Evolutionary conservation across 2,797 vertebrate genomes (phyloP).

Genomic region (Pseudopleuronectes americanus): DNA sequence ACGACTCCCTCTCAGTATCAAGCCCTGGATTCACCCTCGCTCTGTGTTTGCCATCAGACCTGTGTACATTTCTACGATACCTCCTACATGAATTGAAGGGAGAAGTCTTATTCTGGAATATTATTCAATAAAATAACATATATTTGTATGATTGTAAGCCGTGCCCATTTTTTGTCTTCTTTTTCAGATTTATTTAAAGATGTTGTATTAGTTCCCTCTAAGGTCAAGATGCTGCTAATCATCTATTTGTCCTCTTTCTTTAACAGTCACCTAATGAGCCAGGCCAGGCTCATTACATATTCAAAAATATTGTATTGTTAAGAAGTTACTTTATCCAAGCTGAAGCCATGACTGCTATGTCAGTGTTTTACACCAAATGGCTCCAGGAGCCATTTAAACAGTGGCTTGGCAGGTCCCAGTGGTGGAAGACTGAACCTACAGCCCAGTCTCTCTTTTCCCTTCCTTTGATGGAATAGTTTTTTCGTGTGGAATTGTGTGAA

Average conservation of each 20-base stretch:
- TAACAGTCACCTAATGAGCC: conserved; percentile 14
- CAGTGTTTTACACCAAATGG: too few relatives aligned
- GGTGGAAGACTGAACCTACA: conserved; percentile 2
- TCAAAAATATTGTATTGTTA: neutral
- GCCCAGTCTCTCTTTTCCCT: conserved; percentile 12
- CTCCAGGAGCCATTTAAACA: too few relatives aligned
- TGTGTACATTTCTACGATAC: conserved; percentile 82
- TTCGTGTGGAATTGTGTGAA: neutral
- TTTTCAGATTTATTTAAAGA: neutral
- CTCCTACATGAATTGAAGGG: conserved; percentile 73
- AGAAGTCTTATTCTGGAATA: conserved; percentile 81
- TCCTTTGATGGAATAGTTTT: neutral
- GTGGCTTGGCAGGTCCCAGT: too few relatives aligned
- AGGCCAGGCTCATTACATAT: too few relatives aligned
- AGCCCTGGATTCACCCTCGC: conserved; percentile 69
- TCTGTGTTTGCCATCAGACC: conserved; percentile 70
- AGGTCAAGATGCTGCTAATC: neutral
- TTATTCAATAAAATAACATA: conserved; percentile 86
- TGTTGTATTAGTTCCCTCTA: neutral
- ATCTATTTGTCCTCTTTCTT: conserved; percentile 13
- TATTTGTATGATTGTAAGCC: conserved; percentile 87
- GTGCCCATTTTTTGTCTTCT: conserved; percentile 40
- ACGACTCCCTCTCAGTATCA: conserved; percentile 66
- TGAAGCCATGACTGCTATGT: conserved; percentile 4
- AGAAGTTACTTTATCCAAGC: neutral